phyloP scores from a whole-genome alignment of 2,797 vertebrate species.

The Propithecus perrieri region DNA sequence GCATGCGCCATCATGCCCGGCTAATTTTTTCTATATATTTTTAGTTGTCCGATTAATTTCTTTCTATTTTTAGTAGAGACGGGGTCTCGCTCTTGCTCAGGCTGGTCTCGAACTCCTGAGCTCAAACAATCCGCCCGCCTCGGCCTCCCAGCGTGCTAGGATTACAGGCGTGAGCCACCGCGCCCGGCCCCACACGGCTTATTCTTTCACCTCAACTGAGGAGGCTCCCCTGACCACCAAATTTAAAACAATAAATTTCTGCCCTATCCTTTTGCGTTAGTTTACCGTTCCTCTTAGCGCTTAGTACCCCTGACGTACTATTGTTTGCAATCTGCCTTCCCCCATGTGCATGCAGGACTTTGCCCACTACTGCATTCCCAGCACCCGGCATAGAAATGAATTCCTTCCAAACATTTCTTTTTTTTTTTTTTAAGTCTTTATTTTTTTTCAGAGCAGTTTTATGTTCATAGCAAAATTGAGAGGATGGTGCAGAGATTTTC shows the following conservation, averaged over 20 bases:
- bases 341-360: background rate
- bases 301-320: background rate
- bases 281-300: background rate
- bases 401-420: background rate
- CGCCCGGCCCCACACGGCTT: background rate
- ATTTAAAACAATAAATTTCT: background rate
- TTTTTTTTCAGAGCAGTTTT: background rate
- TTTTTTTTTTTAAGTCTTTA: background rate
- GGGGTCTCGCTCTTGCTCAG: too few relatives aligned
- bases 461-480: too few relatives aligned
- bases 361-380: background rate
- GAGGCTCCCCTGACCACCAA: background rate
- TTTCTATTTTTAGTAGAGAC: too few relatives aligned
- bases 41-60: too few relatives aligned
- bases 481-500: background rate
- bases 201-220: background rate
- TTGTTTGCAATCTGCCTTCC: background rate
- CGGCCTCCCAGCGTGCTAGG: too few relatives aligned
- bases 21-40: too few relatives aligned
- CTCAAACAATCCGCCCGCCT: too few relatives aligned
- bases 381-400: background rate
- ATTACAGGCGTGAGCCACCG: too few relatives aligned
- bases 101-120: too few relatives aligned
- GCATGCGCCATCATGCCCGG: too few relatives aligned
- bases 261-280: background rate